These are phyloP conservation scores for Pyralis farinalis DNA, from an alignment of 2,888 invertebrate species.

Conservation along the genomic window DNA sequence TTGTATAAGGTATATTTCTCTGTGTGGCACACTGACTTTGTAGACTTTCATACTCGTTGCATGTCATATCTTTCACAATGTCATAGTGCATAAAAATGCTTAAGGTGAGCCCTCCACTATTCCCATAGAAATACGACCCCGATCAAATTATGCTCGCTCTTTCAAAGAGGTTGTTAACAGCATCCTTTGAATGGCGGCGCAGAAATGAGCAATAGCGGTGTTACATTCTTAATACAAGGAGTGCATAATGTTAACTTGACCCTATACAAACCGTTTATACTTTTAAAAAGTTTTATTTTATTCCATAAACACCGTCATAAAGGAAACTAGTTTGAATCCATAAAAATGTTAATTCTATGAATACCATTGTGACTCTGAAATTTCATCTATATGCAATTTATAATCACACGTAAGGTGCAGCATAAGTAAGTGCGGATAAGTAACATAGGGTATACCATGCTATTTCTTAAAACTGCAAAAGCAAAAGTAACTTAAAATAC, in stretches of 20 bases:
- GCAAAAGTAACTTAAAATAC: too few relatives aligned
- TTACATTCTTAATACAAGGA: conserved; percentile 61
- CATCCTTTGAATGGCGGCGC: conserved; percentile 71
- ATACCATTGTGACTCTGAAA: conserved; percentile 23
- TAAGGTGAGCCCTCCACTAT: conserved; percentile 43
- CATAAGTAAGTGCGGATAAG: too few relatives aligned
- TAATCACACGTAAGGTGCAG: too few relatives aligned
- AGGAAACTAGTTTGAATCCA: conserved; percentile 51
- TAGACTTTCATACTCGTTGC: too few relatives aligned
- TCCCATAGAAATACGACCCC: conserved; percentile 76
- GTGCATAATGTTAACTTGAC: conserved; percentile 73
- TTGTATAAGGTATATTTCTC: too few relatives aligned
- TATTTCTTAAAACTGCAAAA: too few relatives aligned
- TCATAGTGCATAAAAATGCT: conserved; percentile 7
- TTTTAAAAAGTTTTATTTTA: conserved; percentile 60
- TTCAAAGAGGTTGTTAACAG: conserved; percentile 78
- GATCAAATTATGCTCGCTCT: conserved; percentile 77
- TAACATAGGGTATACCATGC: too few relatives aligned
- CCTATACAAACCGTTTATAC: conserved; percentile 62
- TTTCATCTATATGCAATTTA: too few relatives aligned
- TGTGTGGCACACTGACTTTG: too few relatives aligned
- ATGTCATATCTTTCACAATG: background rate
- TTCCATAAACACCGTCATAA: conserved; percentile 53
- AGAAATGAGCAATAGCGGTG: conserved; percentile 76
- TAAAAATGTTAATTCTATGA: conserved; percentile 50